Percentiles rank a stretch among this genome's conserved stretches.
Evolutionary conservation across 1,140 invertebrate genomes (phyloP).

Genomic region (Bombus vancouverensis): DNA sequence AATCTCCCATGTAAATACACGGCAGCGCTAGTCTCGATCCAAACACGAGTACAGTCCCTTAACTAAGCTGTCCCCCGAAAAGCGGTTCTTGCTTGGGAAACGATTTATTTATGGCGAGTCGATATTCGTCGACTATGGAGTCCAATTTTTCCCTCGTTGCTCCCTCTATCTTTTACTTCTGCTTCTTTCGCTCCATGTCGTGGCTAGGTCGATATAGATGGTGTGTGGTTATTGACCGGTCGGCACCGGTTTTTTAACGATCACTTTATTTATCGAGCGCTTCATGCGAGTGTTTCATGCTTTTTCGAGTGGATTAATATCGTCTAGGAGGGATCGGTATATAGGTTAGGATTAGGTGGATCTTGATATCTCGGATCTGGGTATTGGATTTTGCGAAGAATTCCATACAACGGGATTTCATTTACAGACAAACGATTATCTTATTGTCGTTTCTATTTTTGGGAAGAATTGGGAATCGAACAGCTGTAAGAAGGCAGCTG

Average conservation of each 20-base stretch:
- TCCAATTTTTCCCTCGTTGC: too few species aligned
- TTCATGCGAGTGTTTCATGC: fast-evolving
- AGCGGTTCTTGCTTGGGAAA: constrained; percentile 13
- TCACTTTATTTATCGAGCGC: too few species aligned
- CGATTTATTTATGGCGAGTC: constrained; percentile 39
- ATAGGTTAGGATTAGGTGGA: too few species aligned
- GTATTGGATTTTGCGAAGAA: too few species aligned
- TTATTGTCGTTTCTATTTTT: background rate
- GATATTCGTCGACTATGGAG: constrained; percentile 1
- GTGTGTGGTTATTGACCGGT: background rate
- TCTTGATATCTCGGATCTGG: too few species aligned
- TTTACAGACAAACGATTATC: background rate
- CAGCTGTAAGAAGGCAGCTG: too few species aligned
- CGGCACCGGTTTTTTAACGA: background rate
- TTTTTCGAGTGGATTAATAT: too few species aligned
- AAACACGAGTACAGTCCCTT: constrained; percentile 38
- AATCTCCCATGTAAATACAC: constrained; percentile 65
- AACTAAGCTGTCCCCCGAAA: constrained; percentile 49
- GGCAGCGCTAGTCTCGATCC: constrained; percentile 34
- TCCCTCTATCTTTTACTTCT: background rate
- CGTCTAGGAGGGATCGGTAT: too few species aligned
- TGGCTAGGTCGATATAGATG: background rate
- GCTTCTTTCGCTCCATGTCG: background rate
- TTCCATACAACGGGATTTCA: background rate
- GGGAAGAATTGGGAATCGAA: background rate